Percentiles rank a stretch among this genome's conserved stretches.
phyloP scores from a whole-genome alignment of 1,140 invertebrate genomes.

The Lepidurus couesii region DNA sequence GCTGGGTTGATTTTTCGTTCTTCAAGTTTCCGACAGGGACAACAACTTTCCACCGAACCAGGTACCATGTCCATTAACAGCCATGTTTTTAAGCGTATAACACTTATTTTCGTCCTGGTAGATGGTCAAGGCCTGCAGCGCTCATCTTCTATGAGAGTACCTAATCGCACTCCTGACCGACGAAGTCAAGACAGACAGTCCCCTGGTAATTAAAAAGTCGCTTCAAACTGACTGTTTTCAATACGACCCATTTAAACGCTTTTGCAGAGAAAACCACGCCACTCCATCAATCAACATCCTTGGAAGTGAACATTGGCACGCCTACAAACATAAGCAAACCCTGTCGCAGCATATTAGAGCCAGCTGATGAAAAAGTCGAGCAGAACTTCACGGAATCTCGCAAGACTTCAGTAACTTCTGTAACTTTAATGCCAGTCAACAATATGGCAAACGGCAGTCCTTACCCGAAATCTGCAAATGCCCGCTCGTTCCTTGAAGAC shows the following conservation, averaged over 20 bases:
- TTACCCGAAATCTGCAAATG: slow-evolving; percentile 36
- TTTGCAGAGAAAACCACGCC: slow-evolving; percentile 3
- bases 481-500: slow-evolving; percentile 58
- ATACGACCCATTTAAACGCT: not conserved
- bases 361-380: slow-evolving; percentile 22
- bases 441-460: slow-evolving; percentile 24
- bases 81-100: not conserved
- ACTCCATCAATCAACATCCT: slow-evolving; percentile 38
- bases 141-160: slow-evolving; percentile 29
- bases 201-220: not conserved
- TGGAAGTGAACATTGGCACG: slow-evolving; percentile 36
- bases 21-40: slow-evolving; percentile 50
- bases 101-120: not conserved
- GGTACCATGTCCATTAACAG: not conserved
- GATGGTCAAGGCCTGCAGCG: slow-evolving; percentile 27
- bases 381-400: not conserved
- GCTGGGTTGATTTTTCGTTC: slow-evolving; percentile 60
- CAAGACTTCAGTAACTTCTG: not conserved
- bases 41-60: slow-evolving; percentile 8
- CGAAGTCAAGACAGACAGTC: slow-evolving; percentile 26
- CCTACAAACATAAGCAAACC: not conserved
- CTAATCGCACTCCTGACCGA: not conserved
- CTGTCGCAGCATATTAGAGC: not conserved
- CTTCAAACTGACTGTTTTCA: not conserved
- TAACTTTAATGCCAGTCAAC: slow-evolving; percentile 1